Conservation (phyloP, 2,113 vertebrate species). For the Pituophis catenifer region DNA sequence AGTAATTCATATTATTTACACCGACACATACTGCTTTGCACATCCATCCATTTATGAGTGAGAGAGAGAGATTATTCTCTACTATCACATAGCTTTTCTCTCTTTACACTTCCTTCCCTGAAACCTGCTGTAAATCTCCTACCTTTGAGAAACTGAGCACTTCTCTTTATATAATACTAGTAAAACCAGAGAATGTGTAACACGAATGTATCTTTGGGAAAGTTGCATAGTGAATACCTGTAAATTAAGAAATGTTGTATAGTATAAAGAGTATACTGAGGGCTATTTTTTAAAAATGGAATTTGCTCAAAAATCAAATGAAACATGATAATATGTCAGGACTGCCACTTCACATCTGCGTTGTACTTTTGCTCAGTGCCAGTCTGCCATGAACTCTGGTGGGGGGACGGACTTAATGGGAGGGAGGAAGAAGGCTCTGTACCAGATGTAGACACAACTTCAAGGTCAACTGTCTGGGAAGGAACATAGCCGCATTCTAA, state of each 20-base stretch:
- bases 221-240: neutral
- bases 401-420: neutral
- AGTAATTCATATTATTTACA: neutral
- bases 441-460: neutral
- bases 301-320: neutral
- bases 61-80: neutral
- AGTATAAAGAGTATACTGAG: neutral
- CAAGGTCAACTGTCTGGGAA: neutral
- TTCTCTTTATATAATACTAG: neutral
- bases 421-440: neutral
- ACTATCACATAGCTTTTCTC: neutral
- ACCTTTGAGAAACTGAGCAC: neutral
- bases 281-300: neutral
- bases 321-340: neutral
- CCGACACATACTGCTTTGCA: neutral
- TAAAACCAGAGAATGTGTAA: neutral
- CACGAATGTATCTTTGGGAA: neutral
- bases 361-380: neutral
- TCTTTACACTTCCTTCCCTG: neutral
- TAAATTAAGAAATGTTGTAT: neutral
- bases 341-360: neutral
- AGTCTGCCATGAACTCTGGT: neutral
- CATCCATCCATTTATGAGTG: neutral
- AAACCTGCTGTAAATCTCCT: neutral
- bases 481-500: neutral